A percentile compares a stretch with the other conserved stretches of the same genome.
Conservation (phyloP, 2,797 vertebrate species). For the Chelidonichthys spinosus region DNA sequence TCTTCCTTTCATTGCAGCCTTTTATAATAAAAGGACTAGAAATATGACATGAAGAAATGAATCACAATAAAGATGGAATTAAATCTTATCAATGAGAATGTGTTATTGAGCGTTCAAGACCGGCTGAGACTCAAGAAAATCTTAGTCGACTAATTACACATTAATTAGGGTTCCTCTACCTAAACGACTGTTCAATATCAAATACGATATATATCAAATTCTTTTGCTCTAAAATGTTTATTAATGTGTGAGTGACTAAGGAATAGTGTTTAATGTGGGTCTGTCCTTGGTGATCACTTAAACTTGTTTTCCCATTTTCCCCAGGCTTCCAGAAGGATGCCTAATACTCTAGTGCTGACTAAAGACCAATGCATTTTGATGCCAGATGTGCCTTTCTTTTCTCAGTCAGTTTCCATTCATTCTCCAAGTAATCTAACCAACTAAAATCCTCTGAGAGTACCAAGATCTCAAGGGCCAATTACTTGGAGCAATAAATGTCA, state of each 20-base stretch:
- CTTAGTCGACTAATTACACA: not conserved
- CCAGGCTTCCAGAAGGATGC: not conserved
- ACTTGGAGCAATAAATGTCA: not conserved
- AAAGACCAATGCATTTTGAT: constrained; percentile 1
- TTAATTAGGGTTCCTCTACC: not conserved
- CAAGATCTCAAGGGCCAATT: not conserved
- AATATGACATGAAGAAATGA: not conserved
- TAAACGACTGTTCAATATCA: not conserved
- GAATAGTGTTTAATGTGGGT: not conserved
- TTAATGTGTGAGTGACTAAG: not conserved
- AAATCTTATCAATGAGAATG: not conserved
- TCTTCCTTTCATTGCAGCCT: not conserved
- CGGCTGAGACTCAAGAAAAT: not conserved
- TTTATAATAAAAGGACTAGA: not conserved
- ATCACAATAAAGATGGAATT: not conserved
- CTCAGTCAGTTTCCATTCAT: constrained; percentile 5
- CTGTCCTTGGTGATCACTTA: not conserved
- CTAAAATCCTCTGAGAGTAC: not conserved
- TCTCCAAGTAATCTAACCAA: not conserved
- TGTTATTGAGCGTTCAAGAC: not conserved
- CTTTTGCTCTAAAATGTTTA: not conserved
- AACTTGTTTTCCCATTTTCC: not conserved
- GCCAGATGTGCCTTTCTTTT: constrained; percentile 6
- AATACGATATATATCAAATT: not conserved
- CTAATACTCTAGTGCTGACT: not conserved